phyloP scores from a whole-genome alignment of 2,113 vertebrate species.

The Perca schrenkii region DNA sequence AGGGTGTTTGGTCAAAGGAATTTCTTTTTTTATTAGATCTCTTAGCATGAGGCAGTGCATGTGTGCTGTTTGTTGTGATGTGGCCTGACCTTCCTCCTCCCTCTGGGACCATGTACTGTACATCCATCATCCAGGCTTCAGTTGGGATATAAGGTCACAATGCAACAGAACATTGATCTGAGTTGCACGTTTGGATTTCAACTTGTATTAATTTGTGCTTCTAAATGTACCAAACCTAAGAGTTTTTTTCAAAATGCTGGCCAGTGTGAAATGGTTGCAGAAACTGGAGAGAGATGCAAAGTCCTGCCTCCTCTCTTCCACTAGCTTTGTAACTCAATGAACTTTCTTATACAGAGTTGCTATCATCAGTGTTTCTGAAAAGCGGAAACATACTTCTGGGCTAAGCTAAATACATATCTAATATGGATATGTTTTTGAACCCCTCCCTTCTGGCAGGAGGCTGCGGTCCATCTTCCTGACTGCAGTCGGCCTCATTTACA shows the following conservation, averaged over 20 bases:
- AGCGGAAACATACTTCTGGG: neutral
- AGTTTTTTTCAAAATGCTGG: neutral
- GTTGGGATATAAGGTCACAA: neutral
- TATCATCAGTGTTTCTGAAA: neutral
- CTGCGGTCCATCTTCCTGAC: too few relatives aligned
- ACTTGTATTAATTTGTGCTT: neutral
- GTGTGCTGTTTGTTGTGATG: neutral
- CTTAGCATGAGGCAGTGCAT: neutral
- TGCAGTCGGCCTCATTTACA: too few relatives aligned
- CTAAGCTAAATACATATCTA: neutral
- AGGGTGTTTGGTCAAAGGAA: neutral
- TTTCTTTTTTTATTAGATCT: neutral
- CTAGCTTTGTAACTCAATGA: neutral
- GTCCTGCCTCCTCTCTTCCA: neutral
- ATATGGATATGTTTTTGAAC: too few relatives aligned
- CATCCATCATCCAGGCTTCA: slow-evolving; percentile 22
- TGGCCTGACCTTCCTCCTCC: slow-evolving; percentile 33
- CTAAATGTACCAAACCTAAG: neutral
- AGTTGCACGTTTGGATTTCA: too few relatives aligned
- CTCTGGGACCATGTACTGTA: neutral
- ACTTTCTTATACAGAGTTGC: neutral
- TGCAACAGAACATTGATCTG: neutral
- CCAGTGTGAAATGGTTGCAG: neutral
- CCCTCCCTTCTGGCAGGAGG: too few relatives aligned
- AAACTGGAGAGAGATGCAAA: neutral